These are phyloP conservation scores for Apogon hyalosoma DNA, from an alignment of 2,797 vertebrate genomes.

Conservation along the genomic window DNA sequence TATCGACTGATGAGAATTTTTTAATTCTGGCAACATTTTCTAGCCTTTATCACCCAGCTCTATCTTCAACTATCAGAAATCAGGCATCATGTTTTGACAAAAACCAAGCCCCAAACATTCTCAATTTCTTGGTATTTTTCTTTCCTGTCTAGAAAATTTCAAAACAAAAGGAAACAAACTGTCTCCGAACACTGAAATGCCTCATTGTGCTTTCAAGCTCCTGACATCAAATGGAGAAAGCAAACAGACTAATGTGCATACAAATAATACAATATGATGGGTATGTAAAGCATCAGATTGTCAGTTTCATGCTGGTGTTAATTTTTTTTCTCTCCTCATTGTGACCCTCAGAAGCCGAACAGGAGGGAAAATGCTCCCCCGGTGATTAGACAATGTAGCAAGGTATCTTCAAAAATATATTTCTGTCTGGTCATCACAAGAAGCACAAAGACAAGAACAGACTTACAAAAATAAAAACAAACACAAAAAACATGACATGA, in stretches of 20 bases:
- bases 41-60: too few species aligned
- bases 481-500: constrained; percentile 11
- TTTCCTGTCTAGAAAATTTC: not conserved
- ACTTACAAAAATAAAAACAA: constrained; percentile 16
- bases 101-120: too few species aligned
- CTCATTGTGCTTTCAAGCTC: constrained; percentile 4
- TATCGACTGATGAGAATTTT: too few species aligned
- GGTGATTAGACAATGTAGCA: constrained; percentile 12
- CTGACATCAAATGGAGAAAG: too few species aligned
- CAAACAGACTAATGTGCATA: not conserved
- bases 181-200: not conserved
- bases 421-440: constrained; percentile 34
- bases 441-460: constrained; percentile 44
- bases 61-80: too few species aligned
- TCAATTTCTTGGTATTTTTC: too few species aligned
- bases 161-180: too few species aligned
- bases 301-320: constrained; percentile 64
- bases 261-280: not conserved
- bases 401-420: constrained; percentile 44
- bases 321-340: not conserved
- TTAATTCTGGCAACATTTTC: too few species aligned
- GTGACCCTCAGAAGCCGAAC: constrained; percentile 12
- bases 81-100: too few species aligned
- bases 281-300: constrained; percentile 31
- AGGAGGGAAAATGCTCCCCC: not conserved